Conservation (phyloP, 2,888 invertebrate species). For the Melitaea athalia region DNA sequence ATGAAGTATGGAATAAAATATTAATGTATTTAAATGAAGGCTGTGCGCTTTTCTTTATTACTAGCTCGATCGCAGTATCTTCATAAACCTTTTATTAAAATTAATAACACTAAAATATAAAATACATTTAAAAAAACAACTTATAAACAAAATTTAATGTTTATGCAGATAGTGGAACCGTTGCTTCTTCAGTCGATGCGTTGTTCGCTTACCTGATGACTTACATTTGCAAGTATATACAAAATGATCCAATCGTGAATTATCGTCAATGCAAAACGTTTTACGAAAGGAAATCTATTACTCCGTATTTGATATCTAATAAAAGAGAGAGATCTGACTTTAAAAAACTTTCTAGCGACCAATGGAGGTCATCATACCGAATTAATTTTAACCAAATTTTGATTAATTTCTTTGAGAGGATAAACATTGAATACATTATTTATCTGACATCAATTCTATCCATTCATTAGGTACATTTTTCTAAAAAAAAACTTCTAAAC, state of each 20-base stretch:
- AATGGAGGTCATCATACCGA: slow-evolving; percentile 1
- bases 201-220: slow-evolving; percentile 43
- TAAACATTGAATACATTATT: slow-evolving; percentile 43
- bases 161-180: slow-evolving; percentile 49
- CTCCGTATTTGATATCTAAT: slow-evolving; percentile 22
- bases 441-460: slow-evolving; percentile 49
- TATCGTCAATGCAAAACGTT: slow-evolving; percentile 49
- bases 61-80: slow-evolving; percentile 67
- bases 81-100: slow-evolving; percentile 54
- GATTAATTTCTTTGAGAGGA: slow-evolving; percentile 29
- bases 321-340: slow-evolving; percentile 23
- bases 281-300: slow-evolving; percentile 33
- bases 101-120: slow-evolving; percentile 34
- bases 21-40: slow-evolving; percentile 59
- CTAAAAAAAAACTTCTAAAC: slow-evolving; percentile 44
- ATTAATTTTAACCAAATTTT: slow-evolving; percentile 28
- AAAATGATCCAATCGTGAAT: slow-evolving; percentile 45
- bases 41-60: slow-evolving; percentile 73
- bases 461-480: slow-evolving; percentile 44
- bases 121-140: slow-evolving; percentile 22
- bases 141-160: slow-evolving; percentile 28
- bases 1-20: slow-evolving; percentile 49
- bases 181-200: slow-evolving; percentile 49
- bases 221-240: slow-evolving; percentile 53
- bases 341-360: slow-evolving; percentile 7